Conservation (phyloP, 2,113 vertebrate genomes). For the Rhizomys pruinosus region DNA sequence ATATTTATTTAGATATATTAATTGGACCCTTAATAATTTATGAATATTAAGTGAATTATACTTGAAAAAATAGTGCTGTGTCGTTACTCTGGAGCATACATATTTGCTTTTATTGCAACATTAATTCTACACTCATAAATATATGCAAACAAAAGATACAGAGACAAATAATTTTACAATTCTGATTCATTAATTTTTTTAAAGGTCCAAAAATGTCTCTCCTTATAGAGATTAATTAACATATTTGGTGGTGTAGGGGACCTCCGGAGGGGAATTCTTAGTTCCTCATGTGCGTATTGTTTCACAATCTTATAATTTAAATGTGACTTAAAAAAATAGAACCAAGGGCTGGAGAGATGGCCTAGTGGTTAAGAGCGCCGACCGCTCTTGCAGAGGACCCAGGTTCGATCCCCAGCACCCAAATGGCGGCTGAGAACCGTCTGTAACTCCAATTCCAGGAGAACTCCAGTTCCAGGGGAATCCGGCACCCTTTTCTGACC, state of each 20-base stretch:
- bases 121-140: conserved; percentile 26
- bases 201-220: neutral
- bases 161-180: neutral
- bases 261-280: neutral
- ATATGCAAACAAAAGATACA: neutral
- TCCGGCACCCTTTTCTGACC: too few species aligned
- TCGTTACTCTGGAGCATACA: neutral
- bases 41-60: neutral
- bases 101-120: neutral
- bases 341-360: neutral
- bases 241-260: rapidly evolving
- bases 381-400: too few species aligned
- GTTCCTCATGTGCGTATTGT: neutral
- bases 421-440: too few species aligned
- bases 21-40: conserved; percentile 28
- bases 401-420: too few species aligned
- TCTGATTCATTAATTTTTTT: conserved; percentile 19
- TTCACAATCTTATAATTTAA: neutral
- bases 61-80: neutral
- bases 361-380: too few species aligned
- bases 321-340: neutral
- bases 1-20: neutral
- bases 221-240: neutral
- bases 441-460: too few species aligned
- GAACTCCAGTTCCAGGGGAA: too few species aligned